A percentile compares a stretch with the other conserved stretches of the same genome.
phyloP scores from a whole-genome alignment of 2,113 vertebrate species.

The Pao palembangensis region DNA sequence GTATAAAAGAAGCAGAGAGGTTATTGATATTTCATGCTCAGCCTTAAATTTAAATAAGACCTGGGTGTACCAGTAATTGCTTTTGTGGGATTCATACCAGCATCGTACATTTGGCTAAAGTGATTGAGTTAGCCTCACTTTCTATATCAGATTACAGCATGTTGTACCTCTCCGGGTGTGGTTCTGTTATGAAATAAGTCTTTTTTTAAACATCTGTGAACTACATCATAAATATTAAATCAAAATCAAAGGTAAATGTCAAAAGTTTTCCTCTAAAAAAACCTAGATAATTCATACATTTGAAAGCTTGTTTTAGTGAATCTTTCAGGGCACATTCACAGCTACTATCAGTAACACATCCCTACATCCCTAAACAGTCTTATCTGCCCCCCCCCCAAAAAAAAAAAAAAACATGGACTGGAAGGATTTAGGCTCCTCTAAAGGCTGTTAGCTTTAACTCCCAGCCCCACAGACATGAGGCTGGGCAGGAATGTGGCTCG shows the following conservation, averaged over 20 bases:
- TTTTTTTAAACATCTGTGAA: no score
- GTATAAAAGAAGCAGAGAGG: conserved; percentile 53
- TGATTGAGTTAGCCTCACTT: conserved; percentile 59
- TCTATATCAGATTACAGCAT: conserved; percentile 39
- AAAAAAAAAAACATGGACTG: no score
- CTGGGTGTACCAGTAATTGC: conserved; percentile 65
- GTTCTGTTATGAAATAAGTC: no score
- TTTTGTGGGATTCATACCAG: conserved; percentile 62
- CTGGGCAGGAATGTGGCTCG: conserved; percentile 93
- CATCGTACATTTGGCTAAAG: conserved; percentile 59
- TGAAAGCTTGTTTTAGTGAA: no score
- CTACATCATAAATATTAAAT: no score
- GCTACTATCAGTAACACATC: no score
- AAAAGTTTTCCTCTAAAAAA: no score
- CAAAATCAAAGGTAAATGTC: no score
- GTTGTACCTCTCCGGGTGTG: conserved; percentile 28
- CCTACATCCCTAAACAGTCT: no score
- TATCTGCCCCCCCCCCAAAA: no score
- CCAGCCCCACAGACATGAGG: conserved; percentile 84
- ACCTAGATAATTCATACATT: no score
- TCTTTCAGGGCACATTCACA: no score
- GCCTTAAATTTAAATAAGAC: conserved; percentile 74
- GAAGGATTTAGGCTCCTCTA: not conserved
- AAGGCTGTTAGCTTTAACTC: conserved; percentile 75
- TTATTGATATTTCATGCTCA: conserved; percentile 70